Evolutionary conservation across 2,113 vertebrate genomes (phyloP).

Genomic region (Setophaga petechia): DNA sequence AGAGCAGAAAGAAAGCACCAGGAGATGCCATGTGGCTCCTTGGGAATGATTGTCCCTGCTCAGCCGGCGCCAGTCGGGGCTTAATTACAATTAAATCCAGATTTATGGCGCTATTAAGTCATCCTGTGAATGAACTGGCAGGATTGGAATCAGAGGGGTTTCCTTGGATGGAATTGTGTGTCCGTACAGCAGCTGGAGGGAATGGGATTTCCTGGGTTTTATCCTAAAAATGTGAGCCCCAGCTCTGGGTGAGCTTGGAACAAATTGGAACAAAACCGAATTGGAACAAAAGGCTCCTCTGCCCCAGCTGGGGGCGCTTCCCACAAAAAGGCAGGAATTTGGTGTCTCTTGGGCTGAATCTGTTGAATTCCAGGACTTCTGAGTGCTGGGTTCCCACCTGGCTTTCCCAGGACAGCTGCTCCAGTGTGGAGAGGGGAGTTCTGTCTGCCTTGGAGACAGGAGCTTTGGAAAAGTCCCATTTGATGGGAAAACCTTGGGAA

Average conservation of each 20-base stretch:
- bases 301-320: neutral
- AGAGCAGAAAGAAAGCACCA: fast-evolving
- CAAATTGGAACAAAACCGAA: neutral
- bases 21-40: neutral
- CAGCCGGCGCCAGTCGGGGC: fast-evolving
- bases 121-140: neutral
- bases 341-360: neutral
- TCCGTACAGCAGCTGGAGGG: fast-evolving
- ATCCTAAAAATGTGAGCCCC: neutral
- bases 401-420: neutral
- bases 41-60: neutral
- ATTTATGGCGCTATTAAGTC: fast-evolving
- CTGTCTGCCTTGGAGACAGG: no score
- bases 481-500: neutral
- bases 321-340: neutral
- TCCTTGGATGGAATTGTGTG: neutral
- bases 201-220: neutral
- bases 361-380: fast-evolving
- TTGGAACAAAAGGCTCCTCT: neutral
- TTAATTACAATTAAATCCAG: neutral
- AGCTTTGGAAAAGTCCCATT: neutral
- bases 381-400: fast-evolving
- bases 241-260: no score
- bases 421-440: neutral
- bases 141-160: neutral